A percentile compares a stretch with the other conserved stretches of the same genome.
Conservation (phyloP, 2,888 invertebrate species). For the Aleiodes testaceus region DNA sequence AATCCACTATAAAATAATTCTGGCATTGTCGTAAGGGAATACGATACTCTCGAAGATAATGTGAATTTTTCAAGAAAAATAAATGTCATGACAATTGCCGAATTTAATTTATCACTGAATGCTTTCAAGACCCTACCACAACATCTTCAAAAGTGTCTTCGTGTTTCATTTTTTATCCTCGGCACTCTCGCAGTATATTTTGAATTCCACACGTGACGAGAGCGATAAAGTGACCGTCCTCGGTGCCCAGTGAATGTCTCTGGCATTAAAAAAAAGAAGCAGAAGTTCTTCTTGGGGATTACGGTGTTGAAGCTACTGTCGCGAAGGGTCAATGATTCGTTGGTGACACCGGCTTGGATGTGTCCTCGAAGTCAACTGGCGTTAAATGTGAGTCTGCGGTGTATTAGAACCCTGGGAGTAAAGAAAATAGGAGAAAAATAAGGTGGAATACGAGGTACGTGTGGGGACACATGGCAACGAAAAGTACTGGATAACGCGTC, state of each 20-base stretch:
- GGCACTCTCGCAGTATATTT: conserved; percentile 8
- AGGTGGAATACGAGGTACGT: conserved; percentile 42
- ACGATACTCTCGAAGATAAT: neutral
- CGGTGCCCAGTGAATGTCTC: neutral
- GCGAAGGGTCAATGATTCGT: conserved; percentile 8
- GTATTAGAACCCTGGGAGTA: conserved; percentile 15
- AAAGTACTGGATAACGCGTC: conserved; percentile 56
- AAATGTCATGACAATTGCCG: neutral
- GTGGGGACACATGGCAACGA: conserved; percentile 22
- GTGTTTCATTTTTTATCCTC: neutral
- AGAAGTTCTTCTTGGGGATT: conserved; percentile 24
- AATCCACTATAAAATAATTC: neutral
- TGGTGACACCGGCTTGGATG: conserved; percentile 14
- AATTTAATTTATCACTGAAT: neutral
- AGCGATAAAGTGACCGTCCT: conserved; percentile 38
- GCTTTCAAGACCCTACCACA: neutral
- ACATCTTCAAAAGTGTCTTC: conserved; percentile 1
- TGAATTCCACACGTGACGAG: conserved; percentile 43
- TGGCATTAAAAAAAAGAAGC: neutral
- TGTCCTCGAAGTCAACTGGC: conserved; percentile 19
- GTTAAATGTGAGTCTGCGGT: neutral
- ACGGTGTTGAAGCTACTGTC: neutral
- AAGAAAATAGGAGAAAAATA: conserved; percentile 39
- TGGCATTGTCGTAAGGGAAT: neutral
- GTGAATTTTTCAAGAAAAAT: neutral